Evolutionary conservation across 2,888 invertebrate species (phyloP).

Genomic region (Nemapogon koenigi): DNA sequence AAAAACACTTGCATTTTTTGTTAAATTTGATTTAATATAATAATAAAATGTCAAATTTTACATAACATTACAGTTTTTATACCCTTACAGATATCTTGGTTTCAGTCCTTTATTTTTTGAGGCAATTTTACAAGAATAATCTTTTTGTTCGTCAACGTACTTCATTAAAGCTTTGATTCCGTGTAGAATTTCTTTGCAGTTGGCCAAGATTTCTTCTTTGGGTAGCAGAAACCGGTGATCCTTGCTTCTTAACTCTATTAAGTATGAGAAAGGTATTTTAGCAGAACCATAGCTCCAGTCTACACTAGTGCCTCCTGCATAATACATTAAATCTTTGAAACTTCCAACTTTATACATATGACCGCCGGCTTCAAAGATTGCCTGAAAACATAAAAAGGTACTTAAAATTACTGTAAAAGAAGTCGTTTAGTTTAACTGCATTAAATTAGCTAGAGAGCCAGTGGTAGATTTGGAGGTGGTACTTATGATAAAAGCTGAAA

Average conservation of each 20-base stretch:
- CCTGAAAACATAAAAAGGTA: constrained; percentile 27
- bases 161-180: constrained; percentile 36
- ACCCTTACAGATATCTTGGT: not conserved
- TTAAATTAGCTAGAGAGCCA: too few species aligned
- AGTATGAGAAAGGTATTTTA: constrained; percentile 46
- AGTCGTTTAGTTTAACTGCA: too few species aligned
- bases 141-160: constrained; percentile 32
- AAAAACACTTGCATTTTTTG: not conserved
- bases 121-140: constrained; percentile 1
- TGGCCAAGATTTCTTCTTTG: constrained; percentile 37
- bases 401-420: not conserved
- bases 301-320: constrained; percentile 47
- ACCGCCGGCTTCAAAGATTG: constrained; percentile 42
- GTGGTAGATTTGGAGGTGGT: too few species aligned
- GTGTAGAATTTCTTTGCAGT: constrained; percentile 37
- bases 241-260: constrained; percentile 44
- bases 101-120: not conserved
- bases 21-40: not conserved
- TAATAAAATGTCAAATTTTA: not conserved
- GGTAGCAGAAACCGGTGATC: constrained; percentile 39
- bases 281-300: constrained; percentile 56
- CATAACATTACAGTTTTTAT: not conserved
- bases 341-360: constrained; percentile 54
- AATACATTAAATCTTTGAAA: constrained; percentile 52
- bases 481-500: too few species aligned